Evolutionary conservation across 2,113 vertebrate genomes (phyloP).

Genomic region (Acanthochromis polyacanthus): DNA sequence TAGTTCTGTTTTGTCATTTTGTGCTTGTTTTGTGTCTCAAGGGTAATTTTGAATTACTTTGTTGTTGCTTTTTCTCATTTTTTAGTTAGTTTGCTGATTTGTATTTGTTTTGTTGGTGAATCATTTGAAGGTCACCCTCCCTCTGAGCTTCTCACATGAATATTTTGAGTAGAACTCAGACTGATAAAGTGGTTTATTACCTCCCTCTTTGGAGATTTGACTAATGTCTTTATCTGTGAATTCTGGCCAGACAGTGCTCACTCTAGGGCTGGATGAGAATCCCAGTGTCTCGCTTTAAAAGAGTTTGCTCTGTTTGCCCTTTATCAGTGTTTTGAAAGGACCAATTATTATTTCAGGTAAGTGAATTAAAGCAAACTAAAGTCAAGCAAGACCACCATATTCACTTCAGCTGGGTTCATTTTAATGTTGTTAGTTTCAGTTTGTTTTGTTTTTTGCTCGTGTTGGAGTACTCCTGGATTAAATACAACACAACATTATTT

Average conservation of each 20-base stretch:
- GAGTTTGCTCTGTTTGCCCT: background rate
- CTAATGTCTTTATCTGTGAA: background rate
- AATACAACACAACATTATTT: background rate
- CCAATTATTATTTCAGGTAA: background rate
- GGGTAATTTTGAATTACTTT: background rate
- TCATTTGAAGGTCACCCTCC: background rate
- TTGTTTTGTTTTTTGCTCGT: background rate
- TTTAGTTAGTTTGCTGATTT: background rate
- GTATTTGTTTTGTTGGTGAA: background rate
- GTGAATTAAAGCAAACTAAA: constrained; percentile 2
- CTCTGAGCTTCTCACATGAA: background rate
- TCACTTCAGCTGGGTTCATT: background rate
- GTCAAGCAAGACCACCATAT: background rate
- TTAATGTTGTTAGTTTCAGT: background rate
- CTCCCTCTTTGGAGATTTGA: background rate
- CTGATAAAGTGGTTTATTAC: background rate
- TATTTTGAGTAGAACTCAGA: no score
- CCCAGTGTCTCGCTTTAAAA: background rate
- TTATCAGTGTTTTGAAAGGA: background rate
- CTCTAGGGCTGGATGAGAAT: background rate
- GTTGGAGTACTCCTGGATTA: no score
- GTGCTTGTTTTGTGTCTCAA: background rate
- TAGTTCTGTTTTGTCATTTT: no score
- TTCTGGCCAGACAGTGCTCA: background rate
- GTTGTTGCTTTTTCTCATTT: background rate